A percentile compares a stretch with the other conserved stretches of the same genome.
These are phyloP conservation scores for Nomada fabriciana DNA, from an alignment of 2,888 invertebrate species.

Conservation along the genomic window DNA sequence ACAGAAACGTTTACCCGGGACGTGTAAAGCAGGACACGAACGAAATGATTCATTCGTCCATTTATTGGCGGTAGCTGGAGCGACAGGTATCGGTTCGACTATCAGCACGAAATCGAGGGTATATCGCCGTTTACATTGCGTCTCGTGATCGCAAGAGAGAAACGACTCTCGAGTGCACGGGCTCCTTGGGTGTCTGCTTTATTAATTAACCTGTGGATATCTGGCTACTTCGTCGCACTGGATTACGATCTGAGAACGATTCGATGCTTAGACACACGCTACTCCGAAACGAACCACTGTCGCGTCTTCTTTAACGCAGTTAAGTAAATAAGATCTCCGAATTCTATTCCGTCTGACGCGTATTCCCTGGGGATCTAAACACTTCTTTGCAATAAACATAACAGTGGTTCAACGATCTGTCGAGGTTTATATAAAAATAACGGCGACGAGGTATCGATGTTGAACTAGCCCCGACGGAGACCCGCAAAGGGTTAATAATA, in stretches of 20 bases:
- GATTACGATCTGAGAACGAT: constrained; percentile 9
- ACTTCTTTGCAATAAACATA: not conserved
- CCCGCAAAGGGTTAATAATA: constrained; percentile 34
- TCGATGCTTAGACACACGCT: not conserved
- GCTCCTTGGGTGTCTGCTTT: constrained; percentile 38
- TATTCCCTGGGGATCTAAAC: too few relatives aligned
- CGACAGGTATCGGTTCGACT: constrained; percentile 10
- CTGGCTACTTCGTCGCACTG: constrained; percentile 14
- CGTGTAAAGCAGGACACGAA: not conserved
- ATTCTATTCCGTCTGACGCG: not conserved
- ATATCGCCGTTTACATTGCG: constrained; percentile 37
- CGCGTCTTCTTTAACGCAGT: not conserved
- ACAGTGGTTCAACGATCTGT: constrained; percentile 24
- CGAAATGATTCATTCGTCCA: constrained; percentile 26
- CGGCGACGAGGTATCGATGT: constrained; percentile 23
- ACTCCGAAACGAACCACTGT: not conserved
- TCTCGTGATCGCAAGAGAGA: constrained; percentile 27
- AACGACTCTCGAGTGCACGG: constrained; percentile 26
- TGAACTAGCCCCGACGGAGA: constrained; percentile 19
- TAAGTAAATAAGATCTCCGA: not conserved
- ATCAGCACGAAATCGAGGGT: constrained; percentile 56
- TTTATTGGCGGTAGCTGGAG: constrained; percentile 14
- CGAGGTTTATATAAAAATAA: constrained; percentile 18
- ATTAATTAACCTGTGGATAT: constrained; percentile 51
- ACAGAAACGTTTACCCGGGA: not conserved